phyloP scores from a whole-genome alignment of 2,888 invertebrate species.

The Drosophila limbata region DNA sequence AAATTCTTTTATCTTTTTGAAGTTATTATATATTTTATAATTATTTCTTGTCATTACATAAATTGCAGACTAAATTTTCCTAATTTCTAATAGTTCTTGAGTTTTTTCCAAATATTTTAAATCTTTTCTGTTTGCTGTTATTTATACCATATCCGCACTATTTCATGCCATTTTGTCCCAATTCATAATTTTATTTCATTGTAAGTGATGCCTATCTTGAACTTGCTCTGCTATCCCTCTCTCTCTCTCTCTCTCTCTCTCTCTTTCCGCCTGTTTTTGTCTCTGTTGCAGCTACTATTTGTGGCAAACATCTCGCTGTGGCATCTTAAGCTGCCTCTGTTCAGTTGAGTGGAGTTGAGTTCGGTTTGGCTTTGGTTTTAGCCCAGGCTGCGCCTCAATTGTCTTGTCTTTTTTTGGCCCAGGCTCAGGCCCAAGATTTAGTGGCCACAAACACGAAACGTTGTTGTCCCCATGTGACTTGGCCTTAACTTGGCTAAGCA shows the following conservation, averaged over 20 bases:
- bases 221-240: background rate
- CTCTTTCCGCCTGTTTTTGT: background rate
- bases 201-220: slow-evolving; percentile 1
- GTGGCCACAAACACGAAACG: slow-evolving; percentile 66
- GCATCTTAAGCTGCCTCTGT: slow-evolving; percentile 22
- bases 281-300: background rate
- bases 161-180: slow-evolving; percentile 8
- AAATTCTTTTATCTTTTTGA: too few species aligned
- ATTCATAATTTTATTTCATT: slow-evolving; percentile 17
- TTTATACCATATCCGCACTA: background rate
- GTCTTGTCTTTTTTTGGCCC: slow-evolving; percentile 20
- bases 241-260: background rate
- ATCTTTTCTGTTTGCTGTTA: background rate
- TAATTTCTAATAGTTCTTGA: background rate
- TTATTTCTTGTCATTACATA: background rate
- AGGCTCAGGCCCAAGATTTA: slow-evolving; percentile 62
- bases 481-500: slow-evolving; percentile 43
- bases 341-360: background rate
- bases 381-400: slow-evolving; percentile 17
- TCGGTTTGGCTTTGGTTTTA: slow-evolving; percentile 1
- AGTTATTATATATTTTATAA: background rate
- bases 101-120: background rate
- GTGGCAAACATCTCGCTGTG: slow-evolving; percentile 14
- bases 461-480: slow-evolving; percentile 27
- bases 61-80: too few species aligned